Evolutionary conservation across 2,113 vertebrate species (phyloP).

Genomic region (Silurus meridionalis): DNA sequence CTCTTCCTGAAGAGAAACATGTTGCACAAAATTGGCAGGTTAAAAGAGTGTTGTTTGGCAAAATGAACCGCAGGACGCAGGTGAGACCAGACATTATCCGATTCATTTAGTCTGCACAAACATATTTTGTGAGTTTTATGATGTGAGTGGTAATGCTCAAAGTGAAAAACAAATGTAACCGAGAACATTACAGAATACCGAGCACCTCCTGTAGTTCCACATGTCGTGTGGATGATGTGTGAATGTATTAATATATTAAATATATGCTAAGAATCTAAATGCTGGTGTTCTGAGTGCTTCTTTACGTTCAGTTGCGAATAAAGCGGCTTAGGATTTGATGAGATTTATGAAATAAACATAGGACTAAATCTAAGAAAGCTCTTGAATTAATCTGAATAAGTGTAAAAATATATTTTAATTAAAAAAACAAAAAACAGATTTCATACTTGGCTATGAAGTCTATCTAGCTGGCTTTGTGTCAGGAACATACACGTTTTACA

Average conservation of each 20-base stretch:
- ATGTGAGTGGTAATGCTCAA: conserved; percentile 40
- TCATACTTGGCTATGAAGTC: background rate
- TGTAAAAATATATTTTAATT: background rate
- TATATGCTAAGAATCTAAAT: background rate
- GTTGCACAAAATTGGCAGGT: background rate
- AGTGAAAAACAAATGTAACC: background rate
- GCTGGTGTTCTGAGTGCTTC: background rate
- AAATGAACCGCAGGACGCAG: conserved; percentile 10
- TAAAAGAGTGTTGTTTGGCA: background rate
- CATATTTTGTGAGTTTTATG: conserved; percentile 48
- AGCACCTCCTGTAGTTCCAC: background rate
- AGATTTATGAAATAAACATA: background rate
- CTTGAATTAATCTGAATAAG: background rate
- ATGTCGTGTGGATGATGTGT: background rate
- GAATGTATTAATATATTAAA: background rate
- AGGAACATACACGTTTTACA: conserved; percentile 27
- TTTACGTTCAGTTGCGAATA: background rate
- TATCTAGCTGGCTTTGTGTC: conserved; percentile 11
- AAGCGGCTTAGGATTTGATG: background rate
- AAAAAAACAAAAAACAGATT: background rate
- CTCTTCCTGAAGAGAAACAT: background rate
- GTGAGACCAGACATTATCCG: conserved; percentile 37
- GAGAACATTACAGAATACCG: conserved; percentile 1
- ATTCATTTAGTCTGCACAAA: conserved; percentile 47
- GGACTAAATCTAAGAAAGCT: background rate